Evolutionary conservation across 2,797 vertebrate species (phyloP).

Genomic region (Sibirionetta formosa): DNA sequence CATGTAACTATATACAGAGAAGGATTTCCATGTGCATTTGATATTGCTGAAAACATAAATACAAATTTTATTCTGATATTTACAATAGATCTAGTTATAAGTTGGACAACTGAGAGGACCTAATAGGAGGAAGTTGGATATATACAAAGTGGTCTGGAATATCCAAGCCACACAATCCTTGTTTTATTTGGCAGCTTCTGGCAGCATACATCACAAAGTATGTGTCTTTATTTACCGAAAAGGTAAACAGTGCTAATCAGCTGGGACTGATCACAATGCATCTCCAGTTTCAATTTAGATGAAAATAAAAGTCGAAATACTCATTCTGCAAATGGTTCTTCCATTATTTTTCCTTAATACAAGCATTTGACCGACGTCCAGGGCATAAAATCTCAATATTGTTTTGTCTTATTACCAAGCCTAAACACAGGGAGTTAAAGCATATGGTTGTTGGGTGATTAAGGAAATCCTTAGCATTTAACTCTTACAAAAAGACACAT

Average conservation of each 20-base stretch:
- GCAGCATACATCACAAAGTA: constrained; percentile 30
- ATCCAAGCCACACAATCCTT: constrained; percentile 43
- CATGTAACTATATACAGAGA: constrained; percentile 39
- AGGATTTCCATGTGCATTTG: constrained; percentile 24
- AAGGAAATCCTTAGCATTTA: constrained; percentile 34
- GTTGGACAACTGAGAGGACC: not conserved
- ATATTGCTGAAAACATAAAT: constrained; percentile 49
- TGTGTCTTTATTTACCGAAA: constrained; percentile 48
- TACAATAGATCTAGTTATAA: constrained; percentile 7
- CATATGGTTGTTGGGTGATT: constrained; percentile 30
- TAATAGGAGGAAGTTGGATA: not conserved
- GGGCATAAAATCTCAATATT: not conserved
- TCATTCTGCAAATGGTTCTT: constrained; percentile 17
- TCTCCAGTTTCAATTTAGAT: constrained; percentile 61
- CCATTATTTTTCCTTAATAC: constrained; percentile 25
- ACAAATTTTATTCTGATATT: constrained; percentile 57
- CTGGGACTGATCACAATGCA: constrained; percentile 48
- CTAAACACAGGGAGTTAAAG: constrained; percentile 10
- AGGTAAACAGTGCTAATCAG: constrained; percentile 49
- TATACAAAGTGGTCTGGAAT: constrained; percentile 34
- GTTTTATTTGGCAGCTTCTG: constrained; percentile 64
- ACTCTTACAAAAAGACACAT: not conserved
- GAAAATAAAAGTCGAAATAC: constrained; percentile 29
- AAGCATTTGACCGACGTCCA: constrained; percentile 28
- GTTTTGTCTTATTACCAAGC: constrained; percentile 25